Conservation (phyloP, 2,113 vertebrate genomes). For the Rhodinocichla rosea region DNA sequence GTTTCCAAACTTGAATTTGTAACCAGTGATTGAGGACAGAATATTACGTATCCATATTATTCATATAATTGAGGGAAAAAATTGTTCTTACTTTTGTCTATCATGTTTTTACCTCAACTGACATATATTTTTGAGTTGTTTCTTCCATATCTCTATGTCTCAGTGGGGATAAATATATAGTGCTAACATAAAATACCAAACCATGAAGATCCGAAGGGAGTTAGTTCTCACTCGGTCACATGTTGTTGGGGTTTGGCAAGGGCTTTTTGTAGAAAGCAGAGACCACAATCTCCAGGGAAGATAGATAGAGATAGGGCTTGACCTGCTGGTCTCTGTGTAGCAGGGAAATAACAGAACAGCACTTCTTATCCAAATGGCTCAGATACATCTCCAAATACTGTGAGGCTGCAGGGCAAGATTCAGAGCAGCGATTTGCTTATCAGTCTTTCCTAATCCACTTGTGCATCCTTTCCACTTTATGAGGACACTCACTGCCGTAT, state of each 20-base stretch:
- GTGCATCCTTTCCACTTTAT: neutral
- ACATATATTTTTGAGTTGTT: neutral
- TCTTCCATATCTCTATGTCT: neutral
- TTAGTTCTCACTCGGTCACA: neutral
- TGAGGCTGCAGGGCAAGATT: neutral
- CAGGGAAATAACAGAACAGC: neutral
- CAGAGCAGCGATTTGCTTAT: neutral
- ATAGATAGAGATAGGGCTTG: neutral
- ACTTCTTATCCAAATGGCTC: neutral
- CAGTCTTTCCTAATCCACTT: neutral
- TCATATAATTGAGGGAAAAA: neutral
- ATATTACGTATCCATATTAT: neutral
- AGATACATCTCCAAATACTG: neutral
- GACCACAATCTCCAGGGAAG: neutral
- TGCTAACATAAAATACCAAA: neutral
- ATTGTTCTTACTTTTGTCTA: neutral
- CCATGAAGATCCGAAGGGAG: neutral
- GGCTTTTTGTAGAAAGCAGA: neutral
- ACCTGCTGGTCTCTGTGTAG: neutral
- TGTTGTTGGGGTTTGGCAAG: neutral
- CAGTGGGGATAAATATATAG: neutral
- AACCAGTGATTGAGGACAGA: neutral
- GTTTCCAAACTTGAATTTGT: neutral
- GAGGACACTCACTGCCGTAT: neutral
- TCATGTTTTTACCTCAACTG: neutral